Percentiles rank a stretch among this genome's conserved stretches.
Conservation (phyloP, 2,888 invertebrate species). For the Cosmia pyralina region DNA sequence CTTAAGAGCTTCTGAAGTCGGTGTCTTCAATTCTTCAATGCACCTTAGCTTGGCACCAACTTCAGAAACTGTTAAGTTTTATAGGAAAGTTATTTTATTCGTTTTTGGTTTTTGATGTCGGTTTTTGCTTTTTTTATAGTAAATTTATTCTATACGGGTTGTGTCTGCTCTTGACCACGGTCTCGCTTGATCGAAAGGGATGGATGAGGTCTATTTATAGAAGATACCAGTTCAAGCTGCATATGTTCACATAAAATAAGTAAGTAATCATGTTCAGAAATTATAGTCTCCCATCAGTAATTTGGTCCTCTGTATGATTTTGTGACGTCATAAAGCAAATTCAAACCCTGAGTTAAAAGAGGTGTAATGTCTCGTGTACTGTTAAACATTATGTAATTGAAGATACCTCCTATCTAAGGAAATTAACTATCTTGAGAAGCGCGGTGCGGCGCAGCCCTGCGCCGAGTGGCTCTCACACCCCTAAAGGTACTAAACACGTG, state of each 20-base stretch:
- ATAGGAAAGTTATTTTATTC: no score
- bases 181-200: not conserved
- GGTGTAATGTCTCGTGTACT: slow-evolving; percentile 11
- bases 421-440: slow-evolving; percentile 62
- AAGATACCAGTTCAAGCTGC: no score
- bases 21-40: no score
- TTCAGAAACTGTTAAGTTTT: no score
- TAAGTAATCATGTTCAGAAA: not conserved
- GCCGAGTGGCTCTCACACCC: slow-evolving; percentile 61
- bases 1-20: no score
- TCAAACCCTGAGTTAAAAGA: slow-evolving; percentile 19
- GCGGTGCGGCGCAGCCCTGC: slow-evolving; percentile 45
- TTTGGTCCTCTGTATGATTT: not conserved
- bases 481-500: slow-evolving; percentile 61
- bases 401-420: slow-evolving; percentile 52
- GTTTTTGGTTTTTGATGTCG: no score
- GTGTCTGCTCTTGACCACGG: no score
- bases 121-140: no score
- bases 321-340: not conserved
- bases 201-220: not conserved
- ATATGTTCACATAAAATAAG: no score
- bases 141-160: no score
- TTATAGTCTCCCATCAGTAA: not conserved
- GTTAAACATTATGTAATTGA: slow-evolving; percentile 42
- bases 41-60: no score